Conservation (phyloP, 2,888 invertebrate species). For the Dryococelus australis region DNA sequence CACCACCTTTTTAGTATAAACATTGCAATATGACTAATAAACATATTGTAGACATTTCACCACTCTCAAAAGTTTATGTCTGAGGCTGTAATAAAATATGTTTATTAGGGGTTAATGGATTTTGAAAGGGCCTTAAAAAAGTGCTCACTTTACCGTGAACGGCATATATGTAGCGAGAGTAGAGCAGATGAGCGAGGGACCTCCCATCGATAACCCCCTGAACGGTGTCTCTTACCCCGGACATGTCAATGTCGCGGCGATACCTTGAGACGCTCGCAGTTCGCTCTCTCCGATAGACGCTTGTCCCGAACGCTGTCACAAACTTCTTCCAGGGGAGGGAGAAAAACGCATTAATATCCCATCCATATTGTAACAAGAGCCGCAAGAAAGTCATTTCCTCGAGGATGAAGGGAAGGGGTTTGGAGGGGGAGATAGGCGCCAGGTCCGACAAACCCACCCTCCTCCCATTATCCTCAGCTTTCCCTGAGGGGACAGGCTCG, state of each 20-base stretch:
- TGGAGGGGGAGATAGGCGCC: not conserved
- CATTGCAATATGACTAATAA: no score
- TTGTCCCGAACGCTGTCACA: not conserved
- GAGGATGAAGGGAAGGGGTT: not conserved
- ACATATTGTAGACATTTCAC: no score
- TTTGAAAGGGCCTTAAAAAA: no score
- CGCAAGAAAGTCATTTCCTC: slow-evolving; percentile 16
- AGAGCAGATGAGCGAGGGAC: no score
- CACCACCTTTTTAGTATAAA: no score
- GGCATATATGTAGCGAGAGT: no score
- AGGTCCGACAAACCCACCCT: not conserved
- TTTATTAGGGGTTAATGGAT: no score
- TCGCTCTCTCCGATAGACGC: no score
- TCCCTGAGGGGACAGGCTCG: not conserved
- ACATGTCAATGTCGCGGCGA: not conserved
- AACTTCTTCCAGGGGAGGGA: not conserved
- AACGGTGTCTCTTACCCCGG: not conserved
- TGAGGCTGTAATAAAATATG: no score
- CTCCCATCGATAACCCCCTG: not conserved
- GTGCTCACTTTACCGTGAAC: no score
- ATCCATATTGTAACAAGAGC: slow-evolving; percentile 16
- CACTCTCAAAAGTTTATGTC: no score
- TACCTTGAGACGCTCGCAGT: no score
- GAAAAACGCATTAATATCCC: slow-evolving; percentile 16
- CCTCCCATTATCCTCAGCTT: not conserved